Percentiles rank a stretch among this genome's conserved stretches.
phyloP scores from a whole-genome alignment of 2,797 vertebrate genomes.

The Leptatherina wallacei region DNA sequence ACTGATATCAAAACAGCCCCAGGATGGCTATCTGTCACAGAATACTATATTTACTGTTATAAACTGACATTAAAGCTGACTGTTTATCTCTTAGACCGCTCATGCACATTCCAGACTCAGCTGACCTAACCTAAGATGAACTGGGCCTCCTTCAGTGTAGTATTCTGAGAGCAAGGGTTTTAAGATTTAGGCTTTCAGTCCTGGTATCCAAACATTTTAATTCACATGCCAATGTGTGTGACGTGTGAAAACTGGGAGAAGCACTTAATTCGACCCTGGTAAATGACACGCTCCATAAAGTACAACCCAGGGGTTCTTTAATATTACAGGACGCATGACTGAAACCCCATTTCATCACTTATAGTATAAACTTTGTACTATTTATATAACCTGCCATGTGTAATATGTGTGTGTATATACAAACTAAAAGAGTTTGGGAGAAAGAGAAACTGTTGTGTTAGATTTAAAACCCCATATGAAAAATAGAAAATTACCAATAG shows the following conservation, averaged over 20 bases:
- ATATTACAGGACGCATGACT: constrained; percentile 14
- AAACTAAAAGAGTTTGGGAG: neutral
- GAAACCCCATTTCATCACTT: constrained; percentile 29
- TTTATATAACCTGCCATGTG: constrained; percentile 12
- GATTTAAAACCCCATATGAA: neutral
- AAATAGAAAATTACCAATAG: neutral
- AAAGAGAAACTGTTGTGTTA: neutral
- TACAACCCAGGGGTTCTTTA: constrained; percentile 32
- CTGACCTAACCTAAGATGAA: constrained; percentile 21
- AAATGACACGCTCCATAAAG: constrained; percentile 57
- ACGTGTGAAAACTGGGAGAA: constrained; percentile 60
- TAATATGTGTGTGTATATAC: neutral
- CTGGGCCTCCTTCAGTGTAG: neutral
- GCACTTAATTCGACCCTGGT: constrained; percentile 55
- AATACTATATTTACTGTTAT: neutral
- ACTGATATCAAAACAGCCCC: constrained; percentile 7
- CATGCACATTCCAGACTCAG: constrained; percentile 33
- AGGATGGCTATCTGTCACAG: neutral
- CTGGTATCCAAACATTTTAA: constrained; percentile 35
- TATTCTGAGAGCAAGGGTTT: constrained; percentile 36
- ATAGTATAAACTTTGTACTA: constrained; percentile 17
- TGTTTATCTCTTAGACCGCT: neutral
- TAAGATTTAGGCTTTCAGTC: constrained; percentile 38
- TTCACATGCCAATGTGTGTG: constrained; percentile 47
- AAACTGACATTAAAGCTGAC: constrained; percentile 4